These are phyloP conservation scores for Pollenia labialis DNA, from an alignment of 2,888 invertebrate species.

Conservation along the genomic window DNA sequence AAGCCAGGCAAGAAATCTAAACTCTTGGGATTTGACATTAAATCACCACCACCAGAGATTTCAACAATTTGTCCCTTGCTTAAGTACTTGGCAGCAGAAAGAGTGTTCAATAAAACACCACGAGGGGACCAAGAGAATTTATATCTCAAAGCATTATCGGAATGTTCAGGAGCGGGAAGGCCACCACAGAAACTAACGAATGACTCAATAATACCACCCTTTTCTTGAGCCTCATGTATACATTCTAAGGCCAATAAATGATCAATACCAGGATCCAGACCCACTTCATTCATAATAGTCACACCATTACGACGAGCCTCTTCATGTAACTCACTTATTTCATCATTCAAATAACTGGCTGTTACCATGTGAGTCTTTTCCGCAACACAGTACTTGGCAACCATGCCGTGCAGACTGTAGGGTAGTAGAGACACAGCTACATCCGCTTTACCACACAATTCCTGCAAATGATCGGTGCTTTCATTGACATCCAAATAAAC, in stretches of 20 bases:
- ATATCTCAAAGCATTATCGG: slow-evolving; percentile 94
- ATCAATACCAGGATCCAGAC: slow-evolving; percentile 99
- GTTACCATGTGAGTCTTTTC: slow-evolving; percentile 96
- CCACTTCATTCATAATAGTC: slow-evolving; percentile 97
- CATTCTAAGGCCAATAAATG: slow-evolving; percentile 98
- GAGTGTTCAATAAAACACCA: slow-evolving; percentile 95
- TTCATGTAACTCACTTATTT: slow-evolving; percentile 91
- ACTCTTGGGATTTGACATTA: slow-evolving; percentile 92
- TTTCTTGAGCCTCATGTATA: slow-evolving; percentile 95
- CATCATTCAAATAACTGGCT: slow-evolving; percentile 95
- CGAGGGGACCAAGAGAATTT: slow-evolving; percentile 99
- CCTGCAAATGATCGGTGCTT: slow-evolving; percentile 87
- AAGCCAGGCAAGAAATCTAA: slow-evolving; percentile 98
- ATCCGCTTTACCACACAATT: slow-evolving; percentile 90
- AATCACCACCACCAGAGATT: slow-evolving; percentile 93
- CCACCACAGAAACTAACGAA: slow-evolving; percentile 99
- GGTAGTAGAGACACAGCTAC: slow-evolving; percentile 95
- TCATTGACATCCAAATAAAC: slow-evolving; percentile 93
- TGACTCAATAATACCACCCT: slow-evolving; percentile 96
- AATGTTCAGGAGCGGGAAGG: slow-evolving; percentile 97
- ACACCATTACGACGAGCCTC: slow-evolving; percentile 95
- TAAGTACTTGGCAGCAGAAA: slow-evolving; percentile 94
- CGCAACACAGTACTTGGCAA: slow-evolving; percentile 94
- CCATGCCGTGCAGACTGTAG: slow-evolving; percentile 93
- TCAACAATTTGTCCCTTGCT: slow-evolving; percentile 93